Conservation (phyloP, 2,888 invertebrate genomes). For the Rotaria macrura region DNA sequence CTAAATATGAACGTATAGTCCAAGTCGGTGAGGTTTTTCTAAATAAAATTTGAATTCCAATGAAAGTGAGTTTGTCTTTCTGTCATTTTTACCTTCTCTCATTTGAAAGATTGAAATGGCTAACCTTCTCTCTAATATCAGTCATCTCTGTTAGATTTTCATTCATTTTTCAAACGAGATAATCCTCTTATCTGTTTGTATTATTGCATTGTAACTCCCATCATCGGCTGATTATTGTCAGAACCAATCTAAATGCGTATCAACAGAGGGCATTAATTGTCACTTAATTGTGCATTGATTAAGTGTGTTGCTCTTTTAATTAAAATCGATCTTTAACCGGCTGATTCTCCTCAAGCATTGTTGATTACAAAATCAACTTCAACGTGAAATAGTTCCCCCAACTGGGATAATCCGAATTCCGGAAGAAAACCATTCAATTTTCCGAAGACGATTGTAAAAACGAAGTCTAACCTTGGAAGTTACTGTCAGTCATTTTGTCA, state of each 20-base stretch:
- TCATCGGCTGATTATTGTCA: not conserved
- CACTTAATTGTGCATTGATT: not conserved
- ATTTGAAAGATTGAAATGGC: not conserved
- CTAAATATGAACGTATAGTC: slow-evolving; percentile 4
- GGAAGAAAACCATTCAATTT: too few relatives aligned
- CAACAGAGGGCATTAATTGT: not conserved
- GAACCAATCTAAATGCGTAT: not conserved
- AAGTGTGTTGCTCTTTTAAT: too few relatives aligned
- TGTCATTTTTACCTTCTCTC: not conserved
- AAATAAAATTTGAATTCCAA: not conserved
- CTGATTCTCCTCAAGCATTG: too few relatives aligned
- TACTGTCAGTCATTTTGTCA: too few relatives aligned
- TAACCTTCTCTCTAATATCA: not conserved
- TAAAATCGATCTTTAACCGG: too few relatives aligned
- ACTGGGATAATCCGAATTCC: too few relatives aligned
- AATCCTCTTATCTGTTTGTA: not conserved
- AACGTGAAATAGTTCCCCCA: too few relatives aligned
- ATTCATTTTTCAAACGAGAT: not conserved
- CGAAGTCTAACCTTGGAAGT: too few relatives aligned
- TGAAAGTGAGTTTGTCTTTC: not conserved
- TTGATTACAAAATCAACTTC: too few relatives aligned
- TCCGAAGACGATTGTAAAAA: too few relatives aligned
- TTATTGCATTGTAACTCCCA: not conserved
- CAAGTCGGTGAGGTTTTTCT: not conserved
- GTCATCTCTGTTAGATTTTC: not conserved